Evolutionary conservation across 2,797 vertebrate species (phyloP).

Genomic region (Hypotaenidia philippensis): DNA sequence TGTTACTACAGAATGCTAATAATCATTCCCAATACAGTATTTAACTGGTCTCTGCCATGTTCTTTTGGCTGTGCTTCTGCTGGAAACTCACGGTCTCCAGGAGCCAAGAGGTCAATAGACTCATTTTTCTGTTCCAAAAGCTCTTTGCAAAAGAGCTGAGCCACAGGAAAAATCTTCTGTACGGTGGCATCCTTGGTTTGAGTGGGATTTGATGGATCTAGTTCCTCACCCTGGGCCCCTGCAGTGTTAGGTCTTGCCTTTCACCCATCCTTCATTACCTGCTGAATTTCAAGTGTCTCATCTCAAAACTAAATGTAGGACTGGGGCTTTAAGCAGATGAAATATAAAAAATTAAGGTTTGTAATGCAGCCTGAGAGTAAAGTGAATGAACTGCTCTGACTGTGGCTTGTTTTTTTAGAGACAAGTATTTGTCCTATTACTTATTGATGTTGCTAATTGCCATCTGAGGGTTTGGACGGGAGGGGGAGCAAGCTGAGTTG

Average conservation of each 20-base stretch:
- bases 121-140: neutral
- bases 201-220: fast-evolving
- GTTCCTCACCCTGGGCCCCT: neutral
- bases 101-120: neutral
- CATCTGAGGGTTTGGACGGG: neutral
- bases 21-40: neutral
- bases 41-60: neutral
- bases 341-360: conserved; percentile 3
- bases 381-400: neutral
- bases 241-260: neutral
- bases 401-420: neutral
- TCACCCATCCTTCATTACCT: neutral
- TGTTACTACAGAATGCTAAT: neutral
- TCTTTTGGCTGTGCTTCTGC: neutral
- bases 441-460: conserved; percentile 53
- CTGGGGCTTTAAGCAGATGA: neutral
- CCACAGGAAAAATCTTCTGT: neutral
- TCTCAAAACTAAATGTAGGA: neutral
- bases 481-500: neutral
- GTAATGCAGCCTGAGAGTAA: neutral
- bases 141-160: neutral
- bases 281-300: neutral
- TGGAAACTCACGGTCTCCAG: neutral
- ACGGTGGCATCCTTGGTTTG: neutral
- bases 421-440: conserved; percentile 43